A percentile compares a stretch with the other conserved stretches of the same genome.
phyloP scores from a whole-genome alignment of 2,113 vertebrate species.

The Malurus elegans region DNA sequence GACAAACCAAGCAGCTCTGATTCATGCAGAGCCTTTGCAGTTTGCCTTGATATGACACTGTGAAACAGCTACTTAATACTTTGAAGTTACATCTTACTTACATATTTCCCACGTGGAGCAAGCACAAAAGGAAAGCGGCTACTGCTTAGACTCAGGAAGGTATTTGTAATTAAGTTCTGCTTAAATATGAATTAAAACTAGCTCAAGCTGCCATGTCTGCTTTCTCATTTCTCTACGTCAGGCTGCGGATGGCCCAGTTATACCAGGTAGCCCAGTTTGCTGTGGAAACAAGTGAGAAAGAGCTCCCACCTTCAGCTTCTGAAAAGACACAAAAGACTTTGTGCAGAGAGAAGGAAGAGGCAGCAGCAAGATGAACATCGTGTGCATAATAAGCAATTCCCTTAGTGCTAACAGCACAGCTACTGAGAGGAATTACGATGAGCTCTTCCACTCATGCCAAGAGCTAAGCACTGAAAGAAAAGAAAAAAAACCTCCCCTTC shows the following conservation, averaged over 20 bases:
- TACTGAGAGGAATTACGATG: not conserved
- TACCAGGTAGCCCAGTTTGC: not conserved
- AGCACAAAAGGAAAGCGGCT: not conserved
- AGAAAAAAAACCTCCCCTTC: not conserved
- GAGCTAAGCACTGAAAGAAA: not conserved
- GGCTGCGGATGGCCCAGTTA: not conserved
- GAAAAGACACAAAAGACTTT: not conserved
- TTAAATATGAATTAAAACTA: not conserved
- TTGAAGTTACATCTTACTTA: not conserved
- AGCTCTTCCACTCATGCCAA: not conserved
- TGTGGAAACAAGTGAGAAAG: not conserved
- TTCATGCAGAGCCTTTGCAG: not conserved
- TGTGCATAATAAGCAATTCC: conserved; percentile 11
- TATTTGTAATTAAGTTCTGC: not conserved
- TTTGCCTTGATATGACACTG: not conserved
- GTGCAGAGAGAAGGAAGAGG: not conserved
- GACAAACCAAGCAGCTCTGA: not conserved
- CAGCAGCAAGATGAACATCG: not conserved
- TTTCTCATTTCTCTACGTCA: not conserved
- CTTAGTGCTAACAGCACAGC: not conserved
- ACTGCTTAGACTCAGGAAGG: not conserved
- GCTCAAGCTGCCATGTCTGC: not conserved
- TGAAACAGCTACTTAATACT: not conserved
- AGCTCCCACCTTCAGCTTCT: not conserved
- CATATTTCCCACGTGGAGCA: not conserved